Evolutionary conservation across 1,140 invertebrate species (phyloP), one percentile per base, ranked within the genome.

Genomic region (Leptinotarsa undecemlineata): DNA sequence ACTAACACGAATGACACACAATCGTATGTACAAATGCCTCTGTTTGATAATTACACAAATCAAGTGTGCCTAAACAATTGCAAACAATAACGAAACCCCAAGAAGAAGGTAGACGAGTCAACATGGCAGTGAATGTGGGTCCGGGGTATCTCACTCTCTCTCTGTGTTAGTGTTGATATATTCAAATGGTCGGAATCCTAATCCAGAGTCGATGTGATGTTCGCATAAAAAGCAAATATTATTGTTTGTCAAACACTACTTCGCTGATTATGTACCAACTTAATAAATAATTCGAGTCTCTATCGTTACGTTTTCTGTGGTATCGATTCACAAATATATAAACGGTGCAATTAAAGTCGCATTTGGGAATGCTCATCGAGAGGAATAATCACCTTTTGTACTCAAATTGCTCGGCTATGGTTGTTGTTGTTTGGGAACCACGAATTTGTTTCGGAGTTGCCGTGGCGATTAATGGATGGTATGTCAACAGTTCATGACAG

Each of bases 191-290:
- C 51, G 51, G 15, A 23, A 72, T 60, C 72, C 74, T 77, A 77
- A 78, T 78, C 75, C 76, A 71, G 75, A 80, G 77, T 76, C 77
- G 75, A 76, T 77, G 79, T 76, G 76, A 76, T 79, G 72, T 78
- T 82, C 78, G 78, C 76, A 57, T 57, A 57, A 81, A 83, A 80
- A 80, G 81, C 75, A 81, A 83, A 83, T 83, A 83, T 83, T 83
- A 75, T 82, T 83, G 79, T 83, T 83, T 83, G 82, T 81, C 81
- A 83, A 83, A 82, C 80, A 83, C 81, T 82, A 78, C n/a, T 62
- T 33, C 48, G 76, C 63, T 78, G 81, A 80, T 81, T 82, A 79
- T 81, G 77, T 81, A 79, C 77, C 73, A 74, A 77, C 79, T 81
- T 82, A 81, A 81, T 82, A 82, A 81, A 82, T 81, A 81, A 82